phyloP scores from a whole-genome alignment of 2,113 vertebrate species.

The Pardalotus punctatus region DNA sequence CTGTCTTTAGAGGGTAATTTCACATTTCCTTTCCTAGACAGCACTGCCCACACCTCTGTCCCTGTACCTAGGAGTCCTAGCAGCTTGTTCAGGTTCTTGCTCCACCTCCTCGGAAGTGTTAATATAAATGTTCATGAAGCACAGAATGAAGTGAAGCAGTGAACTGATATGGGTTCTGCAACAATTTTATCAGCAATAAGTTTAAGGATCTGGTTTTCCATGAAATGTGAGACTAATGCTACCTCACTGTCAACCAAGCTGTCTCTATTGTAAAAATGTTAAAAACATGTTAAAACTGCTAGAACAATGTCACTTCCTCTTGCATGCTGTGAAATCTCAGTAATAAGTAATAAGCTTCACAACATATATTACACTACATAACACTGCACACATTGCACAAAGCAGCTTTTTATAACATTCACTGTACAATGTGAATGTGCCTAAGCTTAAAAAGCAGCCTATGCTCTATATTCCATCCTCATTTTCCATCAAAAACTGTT shows the following conservation, averaged over 20 bases:
- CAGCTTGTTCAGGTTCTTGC: not conserved
- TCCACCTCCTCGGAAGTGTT: not conserved
- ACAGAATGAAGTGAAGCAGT: not conserved
- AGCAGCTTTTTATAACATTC: not conserved
- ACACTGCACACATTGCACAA: not conserved
- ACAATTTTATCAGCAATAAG: not conserved
- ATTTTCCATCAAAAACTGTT: not conserved
- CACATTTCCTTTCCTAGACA: not conserved
- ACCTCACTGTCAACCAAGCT: not conserved
- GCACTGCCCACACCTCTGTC: accelerated
- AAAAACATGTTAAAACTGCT: not conserved
- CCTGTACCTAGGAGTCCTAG: not conserved
- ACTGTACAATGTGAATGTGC: not conserved
- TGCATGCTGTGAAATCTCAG: not conserved
- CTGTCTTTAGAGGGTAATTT: not conserved
- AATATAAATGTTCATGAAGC: not conserved
- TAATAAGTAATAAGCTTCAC: not conserved
- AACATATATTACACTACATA: not conserved
- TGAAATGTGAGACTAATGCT: not conserved
- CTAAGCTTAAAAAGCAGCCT: not conserved
- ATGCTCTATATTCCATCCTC: not conserved
- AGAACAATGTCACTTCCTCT: not conserved
- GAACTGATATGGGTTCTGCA: not conserved
- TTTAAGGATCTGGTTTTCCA: not conserved
- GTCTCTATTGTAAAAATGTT: not conserved